Conservation (phyloP, 2,113 vertebrate species). For the Lonchura striata region DNA sequence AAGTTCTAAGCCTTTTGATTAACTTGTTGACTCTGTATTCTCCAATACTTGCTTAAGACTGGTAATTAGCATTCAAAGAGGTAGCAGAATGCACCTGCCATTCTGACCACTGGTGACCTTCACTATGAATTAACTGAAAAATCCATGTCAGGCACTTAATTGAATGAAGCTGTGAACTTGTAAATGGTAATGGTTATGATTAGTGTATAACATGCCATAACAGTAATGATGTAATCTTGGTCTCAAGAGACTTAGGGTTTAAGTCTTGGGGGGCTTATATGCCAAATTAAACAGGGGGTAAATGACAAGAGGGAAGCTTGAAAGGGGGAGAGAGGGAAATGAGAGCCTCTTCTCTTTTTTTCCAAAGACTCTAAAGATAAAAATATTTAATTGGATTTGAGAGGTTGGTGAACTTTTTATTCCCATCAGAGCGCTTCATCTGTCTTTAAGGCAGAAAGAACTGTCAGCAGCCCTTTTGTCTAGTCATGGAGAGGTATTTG, state of each 20-base stretch:
- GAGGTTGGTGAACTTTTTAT: constrained; percentile 14
- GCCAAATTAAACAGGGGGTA: constrained; percentile 33
- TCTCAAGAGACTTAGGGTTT: constrained; percentile 18
- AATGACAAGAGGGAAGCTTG: constrained; percentile 36
- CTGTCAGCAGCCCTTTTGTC: constrained; percentile 53
- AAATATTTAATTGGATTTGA: constrained; percentile 59
- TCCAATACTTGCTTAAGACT: constrained; percentile 44
- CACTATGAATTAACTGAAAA: constrained; percentile 66
- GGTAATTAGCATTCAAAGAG: constrained; percentile 68
- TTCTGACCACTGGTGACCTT: constrained; percentile 67
- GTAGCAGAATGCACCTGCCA: constrained; percentile 67
- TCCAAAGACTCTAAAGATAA: constrained; percentile 23
- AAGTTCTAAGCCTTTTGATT: constrained; percentile 55
- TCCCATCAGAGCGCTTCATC: constrained; percentile 15
- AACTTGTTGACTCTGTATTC: constrained; percentile 44
- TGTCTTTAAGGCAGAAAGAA: constrained; percentile 49
- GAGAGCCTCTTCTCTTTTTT: background rate
- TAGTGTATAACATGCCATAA: constrained; percentile 61
- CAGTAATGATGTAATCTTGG: constrained; percentile 51
- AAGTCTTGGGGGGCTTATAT: constrained; percentile 28
- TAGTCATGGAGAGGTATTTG: constrained; percentile 41
- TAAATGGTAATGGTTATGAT: constrained; percentile 71
- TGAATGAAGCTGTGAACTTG: constrained; percentile 68
- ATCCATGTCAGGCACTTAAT: constrained; percentile 69
- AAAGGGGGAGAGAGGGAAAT: background rate